Conservation (phyloP, 2,797 vertebrate genomes). For the Mergus octosetaceus region DNA sequence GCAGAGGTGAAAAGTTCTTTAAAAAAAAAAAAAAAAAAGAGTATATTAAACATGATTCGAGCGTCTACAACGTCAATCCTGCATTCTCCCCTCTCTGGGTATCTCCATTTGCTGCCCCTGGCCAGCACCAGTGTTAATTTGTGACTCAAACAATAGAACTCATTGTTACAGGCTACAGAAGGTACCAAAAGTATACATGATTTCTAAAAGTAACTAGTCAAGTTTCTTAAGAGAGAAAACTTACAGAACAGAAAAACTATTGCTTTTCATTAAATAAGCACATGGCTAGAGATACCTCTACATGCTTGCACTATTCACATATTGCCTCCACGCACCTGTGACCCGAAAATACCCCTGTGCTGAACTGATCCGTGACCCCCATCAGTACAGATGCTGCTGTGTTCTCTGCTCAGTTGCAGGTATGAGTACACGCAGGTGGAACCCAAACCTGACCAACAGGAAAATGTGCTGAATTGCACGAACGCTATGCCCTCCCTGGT, state of each 20-base stretch:
- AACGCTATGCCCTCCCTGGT: fast-evolving
- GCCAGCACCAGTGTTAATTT: neutral
- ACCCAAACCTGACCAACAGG: neutral
- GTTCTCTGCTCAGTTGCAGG: neutral
- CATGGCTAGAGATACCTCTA: neutral
- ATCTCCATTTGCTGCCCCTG: neutral
- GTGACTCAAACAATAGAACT: neutral
- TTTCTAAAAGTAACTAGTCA: neutral
- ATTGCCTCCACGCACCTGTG: too few relatives aligned
- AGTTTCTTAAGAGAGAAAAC: neutral
- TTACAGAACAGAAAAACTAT: neutral
- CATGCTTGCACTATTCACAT: fast-evolving
- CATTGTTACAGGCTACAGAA: neutral
- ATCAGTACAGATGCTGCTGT: neutral
- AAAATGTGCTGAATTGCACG: fast-evolving
- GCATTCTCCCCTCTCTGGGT: neutral
- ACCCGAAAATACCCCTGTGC: neutral
- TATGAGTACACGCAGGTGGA: neutral
- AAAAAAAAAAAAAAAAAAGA: neutral
- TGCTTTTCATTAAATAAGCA: neutral
- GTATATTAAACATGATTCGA: neutral
- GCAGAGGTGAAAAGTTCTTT: neutral
- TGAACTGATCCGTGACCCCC: neutral
- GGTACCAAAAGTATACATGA: neutral
- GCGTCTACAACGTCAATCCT: neutral